Evolutionary conservation across 2,888 invertebrate genomes (phyloP).

Genomic region (Hydropsyche betteni): DNA sequence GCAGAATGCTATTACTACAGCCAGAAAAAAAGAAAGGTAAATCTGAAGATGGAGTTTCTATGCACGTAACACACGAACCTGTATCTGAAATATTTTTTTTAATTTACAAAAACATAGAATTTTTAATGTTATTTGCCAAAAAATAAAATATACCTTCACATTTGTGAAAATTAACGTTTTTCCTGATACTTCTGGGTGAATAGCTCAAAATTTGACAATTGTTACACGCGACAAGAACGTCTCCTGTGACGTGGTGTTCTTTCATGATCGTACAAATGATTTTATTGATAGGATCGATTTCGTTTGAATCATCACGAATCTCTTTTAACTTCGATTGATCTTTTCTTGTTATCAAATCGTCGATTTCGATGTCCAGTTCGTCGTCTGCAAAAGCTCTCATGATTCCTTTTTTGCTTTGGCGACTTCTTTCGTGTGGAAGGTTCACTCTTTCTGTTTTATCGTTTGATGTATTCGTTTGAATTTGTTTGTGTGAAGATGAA

Average conservation of each 20-base stretch:
- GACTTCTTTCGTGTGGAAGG: neutral
- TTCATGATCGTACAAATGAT: constrained; percentile 41
- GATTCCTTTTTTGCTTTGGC: constrained; percentile 7
- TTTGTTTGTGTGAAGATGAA: neutral
- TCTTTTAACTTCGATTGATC: neutral
- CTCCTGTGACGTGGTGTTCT: constrained; percentile 33
- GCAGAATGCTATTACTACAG: constrained; percentile 39
- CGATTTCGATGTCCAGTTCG: neutral
- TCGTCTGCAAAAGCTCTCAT: constrained; percentile 23
- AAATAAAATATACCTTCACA: constrained; percentile 43
- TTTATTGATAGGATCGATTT: neutral
- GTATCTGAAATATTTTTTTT: constrained; percentile 38
- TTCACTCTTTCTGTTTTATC: neutral
- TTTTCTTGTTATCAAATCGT: neutral
- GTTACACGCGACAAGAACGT: constrained; percentile 45
- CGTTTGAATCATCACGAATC: neutral
- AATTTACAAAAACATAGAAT: neutral
- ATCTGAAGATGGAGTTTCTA: constrained; percentile 44
- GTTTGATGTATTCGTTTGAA: constrained; percentile 1
- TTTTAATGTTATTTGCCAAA: neutral
- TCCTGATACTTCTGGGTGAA: constrained; percentile 37
- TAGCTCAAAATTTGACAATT: constrained; percentile 42
- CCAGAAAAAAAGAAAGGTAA: constrained; percentile 45
- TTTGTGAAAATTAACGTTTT: constrained; percentile 35
- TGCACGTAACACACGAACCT: constrained; percentile 31